These are phyloP conservation scores for Cephus nigrinus DNA, from an alignment of 2,888 invertebrate genomes.

Conservation along the genomic window DNA sequence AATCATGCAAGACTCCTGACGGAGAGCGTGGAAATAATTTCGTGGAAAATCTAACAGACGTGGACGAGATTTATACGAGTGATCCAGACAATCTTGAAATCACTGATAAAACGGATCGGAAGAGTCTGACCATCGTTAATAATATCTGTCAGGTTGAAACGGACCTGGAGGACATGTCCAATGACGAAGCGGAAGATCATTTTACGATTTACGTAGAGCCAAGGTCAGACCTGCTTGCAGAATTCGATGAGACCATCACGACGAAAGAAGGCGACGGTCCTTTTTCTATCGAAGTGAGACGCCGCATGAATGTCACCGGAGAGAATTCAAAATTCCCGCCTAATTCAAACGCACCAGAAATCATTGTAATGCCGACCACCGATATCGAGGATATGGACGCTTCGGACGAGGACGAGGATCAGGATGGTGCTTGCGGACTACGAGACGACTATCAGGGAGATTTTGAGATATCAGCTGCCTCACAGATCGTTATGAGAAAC, in stretches of 20 bases:
- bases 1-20: constrained; percentile 17
- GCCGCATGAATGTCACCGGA: constrained; percentile 43
- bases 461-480: constrained; percentile 49
- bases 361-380: constrained; percentile 47
- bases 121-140: constrained; percentile 38
- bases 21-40: constrained; percentile 38
- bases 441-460: constrained; percentile 40
- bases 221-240: constrained; percentile 51
- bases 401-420: constrained; percentile 59
- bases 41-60: constrained; percentile 56
- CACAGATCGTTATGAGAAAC: constrained; percentile 57
- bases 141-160: constrained; percentile 51
- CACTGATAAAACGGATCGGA: constrained; percentile 14
- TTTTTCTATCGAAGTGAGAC: constrained; percentile 59
- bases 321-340: constrained; percentile 11
- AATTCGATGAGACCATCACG: constrained; percentile 56
- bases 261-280: constrained; percentile 63
- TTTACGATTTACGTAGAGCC: constrained; percentile 46
- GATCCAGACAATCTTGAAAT: constrained; percentile 44
- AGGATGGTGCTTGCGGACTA: constrained; percentile 47
- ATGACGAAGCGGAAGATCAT: constrained; percentile 49
- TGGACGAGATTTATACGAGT: constrained; percentile 60
- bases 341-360: constrained; percentile 32
- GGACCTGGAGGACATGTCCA: constrained; percentile 58
- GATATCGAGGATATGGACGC: constrained; percentile 61